Conservation (phyloP, 2,888 invertebrate species). For the Noctua janthe region DNA sequence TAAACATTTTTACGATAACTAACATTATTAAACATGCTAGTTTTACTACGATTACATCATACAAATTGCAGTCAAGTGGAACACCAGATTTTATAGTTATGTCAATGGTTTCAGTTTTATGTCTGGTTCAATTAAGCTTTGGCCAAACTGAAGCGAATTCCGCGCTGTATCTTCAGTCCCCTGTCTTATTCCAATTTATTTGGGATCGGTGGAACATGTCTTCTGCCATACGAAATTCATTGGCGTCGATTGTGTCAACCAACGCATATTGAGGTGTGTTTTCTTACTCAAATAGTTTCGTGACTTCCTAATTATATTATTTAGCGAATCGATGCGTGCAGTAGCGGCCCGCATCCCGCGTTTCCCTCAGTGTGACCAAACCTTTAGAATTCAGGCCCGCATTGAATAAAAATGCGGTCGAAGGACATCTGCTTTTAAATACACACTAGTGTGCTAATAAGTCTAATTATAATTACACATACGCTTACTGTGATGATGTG, state of each 20-base stretch:
- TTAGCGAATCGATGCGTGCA: background rate
- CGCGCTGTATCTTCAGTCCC: background rate
- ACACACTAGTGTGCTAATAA: slow-evolving; percentile 46
- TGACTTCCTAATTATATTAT: background rate
- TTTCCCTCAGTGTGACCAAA: background rate
- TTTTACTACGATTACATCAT: slow-evolving; percentile 55
- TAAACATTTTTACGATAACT: slow-evolving; percentile 59
- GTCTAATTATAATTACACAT: slow-evolving; percentile 53
- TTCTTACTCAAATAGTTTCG: background rate
- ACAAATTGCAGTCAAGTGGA: slow-evolving; percentile 59
- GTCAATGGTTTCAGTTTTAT: slow-evolving; percentile 62
- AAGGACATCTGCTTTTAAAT: slow-evolving; percentile 60
- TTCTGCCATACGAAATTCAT: background rate
- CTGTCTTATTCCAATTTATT: background rate
- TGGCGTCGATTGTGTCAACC: background rate
- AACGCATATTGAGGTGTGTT: background rate
- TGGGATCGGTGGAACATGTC: background rate
- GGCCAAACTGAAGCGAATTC: background rate
- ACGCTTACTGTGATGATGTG: slow-evolving; percentile 22
- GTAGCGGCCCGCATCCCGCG: background rate
- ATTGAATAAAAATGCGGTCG: slow-evolving; percentile 64
- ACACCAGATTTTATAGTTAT: slow-evolving; percentile 59
- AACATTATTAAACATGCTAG: slow-evolving; percentile 50
- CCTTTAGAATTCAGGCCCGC: slow-evolving; percentile 54
- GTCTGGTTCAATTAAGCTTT: slow-evolving; percentile 31